These are phyloP conservation scores for Eulemur rufifrons DNA, from an alignment of 2,113 vertebrate genomes.

Conservation along the genomic window DNA sequence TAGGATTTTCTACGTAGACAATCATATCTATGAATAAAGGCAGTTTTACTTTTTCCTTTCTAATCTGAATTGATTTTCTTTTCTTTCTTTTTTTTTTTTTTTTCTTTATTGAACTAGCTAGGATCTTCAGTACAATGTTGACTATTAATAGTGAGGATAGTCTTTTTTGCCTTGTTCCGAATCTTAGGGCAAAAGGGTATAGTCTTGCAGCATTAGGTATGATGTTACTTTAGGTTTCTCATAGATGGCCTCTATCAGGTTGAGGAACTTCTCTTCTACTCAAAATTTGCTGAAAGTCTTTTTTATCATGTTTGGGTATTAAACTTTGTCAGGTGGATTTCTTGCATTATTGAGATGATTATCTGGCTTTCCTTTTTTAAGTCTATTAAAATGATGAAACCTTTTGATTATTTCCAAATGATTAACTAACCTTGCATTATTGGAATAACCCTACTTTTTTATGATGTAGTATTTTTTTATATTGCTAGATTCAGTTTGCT, in stretches of 20 bases:
- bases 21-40: background rate
- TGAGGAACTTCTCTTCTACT: background rate
- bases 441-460: background rate
- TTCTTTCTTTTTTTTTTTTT: background rate
- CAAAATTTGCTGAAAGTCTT: background rate
- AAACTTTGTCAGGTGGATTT: constrained; percentile 6
- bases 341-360: background rate
- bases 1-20: background rate
- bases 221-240: background rate
- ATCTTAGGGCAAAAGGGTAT: background rate
- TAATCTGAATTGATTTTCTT: background rate
- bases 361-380: background rate
- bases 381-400: background rate
- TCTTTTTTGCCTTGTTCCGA: background rate
- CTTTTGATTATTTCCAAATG: background rate
- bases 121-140: background rate
- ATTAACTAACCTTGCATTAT: background rate
- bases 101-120: background rate
- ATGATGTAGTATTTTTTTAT: background rate
- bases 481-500: background rate
- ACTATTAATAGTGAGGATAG: background rate
- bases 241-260: background rate
- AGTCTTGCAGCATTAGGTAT: background rate
- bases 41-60: background rate
- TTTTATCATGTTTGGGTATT: background rate